phyloP scores from a whole-genome alignment of 2,797 vertebrate genomes.

The Labroides dimidiatus region DNA sequence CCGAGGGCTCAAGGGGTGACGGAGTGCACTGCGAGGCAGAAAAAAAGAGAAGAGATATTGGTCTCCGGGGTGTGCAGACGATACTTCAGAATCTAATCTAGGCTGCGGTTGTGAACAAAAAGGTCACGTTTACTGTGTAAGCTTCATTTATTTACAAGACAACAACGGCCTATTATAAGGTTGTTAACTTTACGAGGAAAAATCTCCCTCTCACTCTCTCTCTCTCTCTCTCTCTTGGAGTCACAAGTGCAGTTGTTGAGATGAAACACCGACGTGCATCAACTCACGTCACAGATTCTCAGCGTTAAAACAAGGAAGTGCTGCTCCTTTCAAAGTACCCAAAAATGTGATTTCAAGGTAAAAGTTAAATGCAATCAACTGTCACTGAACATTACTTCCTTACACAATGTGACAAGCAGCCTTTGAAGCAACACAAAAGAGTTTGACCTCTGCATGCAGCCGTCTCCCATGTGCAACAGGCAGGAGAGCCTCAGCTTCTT shows the following conservation, averaged over 20 bases:
- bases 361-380: slow-evolving; percentile 46
- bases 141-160: slow-evolving; percentile 42
- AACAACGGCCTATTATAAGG: slow-evolving; percentile 39
- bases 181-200: slow-evolving; percentile 50
- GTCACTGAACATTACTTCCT: slow-evolving; percentile 52
- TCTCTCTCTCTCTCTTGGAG: slow-evolving; percentile 6
- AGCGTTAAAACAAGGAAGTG: too few species aligned
- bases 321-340: slow-evolving; percentile 9
- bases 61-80: slow-evolving; percentile 49
- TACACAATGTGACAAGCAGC: slow-evolving; percentile 46
- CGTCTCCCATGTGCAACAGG: slow-evolving; percentile 64
- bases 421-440: slow-evolving; percentile 72
- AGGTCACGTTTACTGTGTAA: slow-evolving; percentile 34
- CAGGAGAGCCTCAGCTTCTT: slow-evolving; percentile 56
- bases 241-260: slow-evolving; percentile 20
- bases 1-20: slow-evolving; percentile 71
- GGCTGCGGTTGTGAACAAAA: slow-evolving; percentile 42
- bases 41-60: slow-evolving; percentile 45
- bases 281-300: neutral
- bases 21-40: slow-evolving; percentile 64
- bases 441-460: slow-evolving; percentile 73
- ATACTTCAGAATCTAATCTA: slow-evolving; percentile 53
- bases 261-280: neutral
- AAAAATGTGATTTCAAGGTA: slow-evolving; percentile 20
- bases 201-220: neutral